Evolutionary conservation across 1,140 invertebrate species (phyloP), one percentile per base, ranked within the genome.

Genomic region (Drosophila sechellia): DNA sequence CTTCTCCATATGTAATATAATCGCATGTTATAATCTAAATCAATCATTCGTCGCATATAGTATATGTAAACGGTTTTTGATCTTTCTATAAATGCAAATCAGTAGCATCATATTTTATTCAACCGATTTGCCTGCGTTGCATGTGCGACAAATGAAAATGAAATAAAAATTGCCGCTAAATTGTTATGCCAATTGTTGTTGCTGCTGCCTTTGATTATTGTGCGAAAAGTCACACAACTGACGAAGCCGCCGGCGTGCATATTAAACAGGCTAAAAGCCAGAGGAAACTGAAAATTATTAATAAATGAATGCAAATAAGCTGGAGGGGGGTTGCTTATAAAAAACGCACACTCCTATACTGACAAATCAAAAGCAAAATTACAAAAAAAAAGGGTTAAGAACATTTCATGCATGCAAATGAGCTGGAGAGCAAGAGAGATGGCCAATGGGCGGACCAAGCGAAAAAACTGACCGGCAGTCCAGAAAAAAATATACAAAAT

Each of bases 221-320:
- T 87, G 83, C 83, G 83, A 87, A 87, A 87, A 87, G 86, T 87
- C 83, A 87, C 83, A 87, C 83, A 87, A 79, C 75, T 65, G 75
- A 42, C 66, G 64, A 54, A 75, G 81, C 81, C 69, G 76, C 37
- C 76, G 84, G 84, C 84, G 56, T 79, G 84, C 76, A 87, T 87
- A 87, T 83, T 87, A 89, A 87, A 60, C 55, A 55, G 56, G 34
- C 60, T 15, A 59, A 34, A 58, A 31, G 39, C 46, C 37, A 27
- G 35, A 31, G 57, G 53, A 55, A 50, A 34, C 53, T 52, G 40
- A 70, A 78, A 76, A 79, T 76, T 76, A 79, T 86, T 87, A 87
- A 86, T 87, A 86, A 83, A 87, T 87, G 86, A 77, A 68, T 81
- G 79, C 52, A 79, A 86, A 86, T 86, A 57, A 55, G 74, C 61